phyloP scores from a whole-genome alignment of 1,140 invertebrate genomes.

The Drosophila melanica region DNA sequence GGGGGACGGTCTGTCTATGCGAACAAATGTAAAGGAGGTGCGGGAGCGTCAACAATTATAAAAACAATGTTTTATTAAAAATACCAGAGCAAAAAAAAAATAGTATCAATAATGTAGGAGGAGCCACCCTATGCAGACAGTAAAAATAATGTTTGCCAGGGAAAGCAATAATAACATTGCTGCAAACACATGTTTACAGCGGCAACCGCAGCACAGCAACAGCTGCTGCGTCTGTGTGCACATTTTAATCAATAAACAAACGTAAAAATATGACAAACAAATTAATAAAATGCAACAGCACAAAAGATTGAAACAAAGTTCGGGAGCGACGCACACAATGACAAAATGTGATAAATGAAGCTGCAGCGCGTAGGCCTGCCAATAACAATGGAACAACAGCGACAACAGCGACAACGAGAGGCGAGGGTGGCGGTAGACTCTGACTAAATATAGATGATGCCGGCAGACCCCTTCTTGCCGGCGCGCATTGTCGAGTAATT shows the following conservation, averaged over 20 bases:
- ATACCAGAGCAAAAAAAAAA: slow-evolving; percentile 33
- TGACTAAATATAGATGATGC: slow-evolving; percentile 62
- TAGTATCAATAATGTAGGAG: slow-evolving; percentile 4
- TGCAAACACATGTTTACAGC: slow-evolving; percentile 75
- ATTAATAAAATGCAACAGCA: slow-evolving; percentile 78
- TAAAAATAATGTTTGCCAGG: slow-evolving; percentile 62
- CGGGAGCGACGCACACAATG: slow-evolving; percentile 51
- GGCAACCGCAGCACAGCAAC: slow-evolving; percentile 7
- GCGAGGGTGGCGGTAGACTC: background rate
- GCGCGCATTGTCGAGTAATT: slow-evolving; percentile 55
- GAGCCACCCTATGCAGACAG: slow-evolving; percentile 22
- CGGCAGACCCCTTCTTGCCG: background rate
- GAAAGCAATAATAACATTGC: slow-evolving; percentile 66
- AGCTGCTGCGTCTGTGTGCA: slow-evolving; percentile 50
- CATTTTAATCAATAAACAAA: slow-evolving; percentile 82
- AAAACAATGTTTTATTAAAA: slow-evolving; percentile 75
- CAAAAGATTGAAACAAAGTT: slow-evolving; percentile 42
- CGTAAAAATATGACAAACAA: slow-evolving; percentile 81
- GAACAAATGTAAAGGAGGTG: slow-evolving; percentile 36
- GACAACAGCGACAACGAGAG: slow-evolving; percentile 8
- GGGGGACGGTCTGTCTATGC: slow-evolving; percentile 24
- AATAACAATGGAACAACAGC: slow-evolving; percentile 17
- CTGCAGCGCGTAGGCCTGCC: slow-evolving; percentile 19
- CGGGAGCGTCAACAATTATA: slow-evolving; percentile 58
- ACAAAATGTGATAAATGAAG: slow-evolving; percentile 79